Evolutionary conservation across 2,113 vertebrate species (phyloP).

Genomic region (Tachysurus vachellii): DNA sequence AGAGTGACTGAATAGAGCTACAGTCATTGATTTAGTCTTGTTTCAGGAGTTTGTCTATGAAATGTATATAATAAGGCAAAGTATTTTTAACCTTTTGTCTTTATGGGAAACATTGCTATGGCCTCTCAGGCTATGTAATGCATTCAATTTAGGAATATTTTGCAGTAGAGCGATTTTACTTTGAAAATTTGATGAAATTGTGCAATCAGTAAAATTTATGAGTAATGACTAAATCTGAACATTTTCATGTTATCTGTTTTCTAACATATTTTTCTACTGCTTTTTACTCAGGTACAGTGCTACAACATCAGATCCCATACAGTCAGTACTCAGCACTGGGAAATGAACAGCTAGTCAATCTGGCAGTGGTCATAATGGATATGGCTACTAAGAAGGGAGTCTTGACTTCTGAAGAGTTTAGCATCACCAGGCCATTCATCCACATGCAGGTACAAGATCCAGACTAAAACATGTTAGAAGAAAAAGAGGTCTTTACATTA

Average conservation of each 20-base stretch:
- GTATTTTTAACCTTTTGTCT: not conserved
- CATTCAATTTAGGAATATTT: not conserved
- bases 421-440: constrained; percentile 63
- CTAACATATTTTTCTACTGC: constrained; percentile 1
- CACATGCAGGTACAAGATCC: constrained; percentile 62
- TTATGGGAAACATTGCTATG: not conserved
- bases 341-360: constrained; percentile 69
- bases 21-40: not conserved
- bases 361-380: constrained; percentile 73
- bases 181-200: not conserved
- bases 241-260: not conserved
- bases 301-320: constrained; percentile 64
- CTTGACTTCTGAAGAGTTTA: constrained; percentile 71
- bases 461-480: not conserved
- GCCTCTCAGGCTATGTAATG: not conserved
- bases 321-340: constrained; percentile 54
- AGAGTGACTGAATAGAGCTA: not conserved
- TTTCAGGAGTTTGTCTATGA: not conserved
- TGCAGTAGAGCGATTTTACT: not conserved
- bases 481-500: not conserved
- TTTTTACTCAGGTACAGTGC: constrained; percentile 55
- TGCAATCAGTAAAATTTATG: not conserved
- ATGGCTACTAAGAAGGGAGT: constrained; percentile 54
- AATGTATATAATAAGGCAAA: not conserved
- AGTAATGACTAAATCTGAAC: not conserved